Evolutionary conservation across 1,140 invertebrate genomes (phyloP).

Genomic region (Euwallacea similis): DNA sequence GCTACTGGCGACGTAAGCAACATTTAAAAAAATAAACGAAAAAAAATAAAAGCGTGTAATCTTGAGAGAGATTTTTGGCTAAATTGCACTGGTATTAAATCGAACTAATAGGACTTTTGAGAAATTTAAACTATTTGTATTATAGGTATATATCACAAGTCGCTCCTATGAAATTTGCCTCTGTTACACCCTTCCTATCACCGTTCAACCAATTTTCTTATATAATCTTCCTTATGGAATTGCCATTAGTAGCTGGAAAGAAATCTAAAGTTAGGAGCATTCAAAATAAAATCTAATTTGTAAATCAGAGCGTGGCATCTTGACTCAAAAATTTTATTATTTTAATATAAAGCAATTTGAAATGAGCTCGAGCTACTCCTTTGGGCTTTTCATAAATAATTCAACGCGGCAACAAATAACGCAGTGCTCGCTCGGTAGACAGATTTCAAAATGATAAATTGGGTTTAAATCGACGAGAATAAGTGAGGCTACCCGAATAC

Average conservation of each 20-base stretch:
- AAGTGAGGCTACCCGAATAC: constrained; percentile 12
- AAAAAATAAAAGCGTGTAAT: too few relatives aligned
- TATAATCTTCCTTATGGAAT: neutral
- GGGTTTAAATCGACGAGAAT: constrained; percentile 30
- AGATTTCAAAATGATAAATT: constrained; percentile 39
- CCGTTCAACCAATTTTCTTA: too few relatives aligned
- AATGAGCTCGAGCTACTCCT: constrained; percentile 26
- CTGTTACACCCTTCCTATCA: too few relatives aligned
- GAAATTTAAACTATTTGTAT: too few relatives aligned
- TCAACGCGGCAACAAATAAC: constrained; percentile 36
- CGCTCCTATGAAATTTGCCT: too few relatives aligned
- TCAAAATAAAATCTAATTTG: constrained; percentile 23
- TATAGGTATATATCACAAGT: too few relatives aligned
- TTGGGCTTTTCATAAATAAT: constrained; percentile 36
- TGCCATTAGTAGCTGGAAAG: neutral
- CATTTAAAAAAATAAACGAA: too few relatives aligned
- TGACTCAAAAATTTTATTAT: constrained; percentile 37
- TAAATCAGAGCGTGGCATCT: constrained; percentile 31
- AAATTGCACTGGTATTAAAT: too few relatives aligned
- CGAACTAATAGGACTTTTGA: too few relatives aligned
- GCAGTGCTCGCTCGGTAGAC: constrained; percentile 31
- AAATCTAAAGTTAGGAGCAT: neutral
- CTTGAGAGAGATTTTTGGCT: too few relatives aligned
- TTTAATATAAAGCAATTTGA: constrained; percentile 39
- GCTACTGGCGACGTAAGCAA: too few relatives aligned